Conservation (phyloP, 37 sponge, comb jelly and placozoan genomes). For the Chondrilla cf. caribensis region DNA sequence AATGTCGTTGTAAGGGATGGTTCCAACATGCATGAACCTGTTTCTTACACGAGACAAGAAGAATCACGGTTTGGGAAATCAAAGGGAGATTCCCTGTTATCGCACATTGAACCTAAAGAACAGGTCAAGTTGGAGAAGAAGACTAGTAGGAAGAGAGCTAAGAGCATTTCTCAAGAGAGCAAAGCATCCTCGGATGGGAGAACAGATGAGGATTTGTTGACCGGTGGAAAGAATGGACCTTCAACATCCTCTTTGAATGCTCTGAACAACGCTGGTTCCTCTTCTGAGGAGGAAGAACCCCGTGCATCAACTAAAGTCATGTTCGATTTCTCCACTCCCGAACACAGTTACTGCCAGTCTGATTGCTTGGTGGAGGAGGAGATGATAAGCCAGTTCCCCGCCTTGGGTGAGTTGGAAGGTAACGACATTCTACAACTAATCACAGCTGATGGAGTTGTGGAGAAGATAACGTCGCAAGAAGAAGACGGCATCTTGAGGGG, state of each 20-base stretch:
- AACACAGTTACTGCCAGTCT: slow-evolving; percentile 50
- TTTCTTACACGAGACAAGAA: neutral
- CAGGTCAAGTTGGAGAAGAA: slow-evolving; percentile 16
- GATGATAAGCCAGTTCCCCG: neutral
- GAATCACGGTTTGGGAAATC: neutral
- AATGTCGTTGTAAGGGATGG: slow-evolving; percentile 29
- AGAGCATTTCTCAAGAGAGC: neutral
- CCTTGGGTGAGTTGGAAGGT: neutral
- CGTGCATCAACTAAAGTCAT: neutral
- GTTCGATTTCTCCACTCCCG: slow-evolving; percentile 37
- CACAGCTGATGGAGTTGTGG: neutral
- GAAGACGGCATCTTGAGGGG: neutral
- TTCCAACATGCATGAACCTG: neutral
- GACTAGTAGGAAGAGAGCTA: neutral
- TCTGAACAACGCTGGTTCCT: neutral
- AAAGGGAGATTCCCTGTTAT: slow-evolving; percentile 21
- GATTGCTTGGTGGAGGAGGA: slow-evolving; percentile 21
- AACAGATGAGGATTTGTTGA: neutral
- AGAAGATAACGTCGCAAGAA: neutral
- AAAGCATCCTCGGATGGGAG: neutral
- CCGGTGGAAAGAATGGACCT: neutral
- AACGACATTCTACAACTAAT: neutral
- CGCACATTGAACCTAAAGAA: slow-evolving; percentile 24
- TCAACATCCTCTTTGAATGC: neutral
- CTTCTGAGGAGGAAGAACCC: neutral